A percentile compares a stretch with the other conserved stretches of the same genome.
Evolutionary conservation across 2,113 vertebrate genomes (phyloP).

Genomic region (Dinomys branickii): DNA sequence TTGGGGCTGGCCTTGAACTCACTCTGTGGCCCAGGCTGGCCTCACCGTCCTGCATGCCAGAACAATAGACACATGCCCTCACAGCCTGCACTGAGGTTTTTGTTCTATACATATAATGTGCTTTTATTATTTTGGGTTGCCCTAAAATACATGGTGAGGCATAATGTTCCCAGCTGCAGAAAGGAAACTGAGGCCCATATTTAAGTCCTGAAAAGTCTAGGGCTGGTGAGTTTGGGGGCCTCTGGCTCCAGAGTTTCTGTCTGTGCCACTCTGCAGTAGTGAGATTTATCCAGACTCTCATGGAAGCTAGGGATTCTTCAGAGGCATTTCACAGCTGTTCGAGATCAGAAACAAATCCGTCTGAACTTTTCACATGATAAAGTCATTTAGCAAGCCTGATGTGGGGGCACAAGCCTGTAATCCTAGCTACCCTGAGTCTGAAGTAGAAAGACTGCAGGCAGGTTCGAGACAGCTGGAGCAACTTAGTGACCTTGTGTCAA

Average conservation of each 20-base stretch:
- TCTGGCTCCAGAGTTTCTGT: not conserved
- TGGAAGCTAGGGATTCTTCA: not conserved
- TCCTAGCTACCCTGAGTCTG: not conserved
- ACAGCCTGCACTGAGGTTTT: not conserved
- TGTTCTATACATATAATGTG: not conserved
- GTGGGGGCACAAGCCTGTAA: not conserved
- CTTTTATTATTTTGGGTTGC: not conserved
- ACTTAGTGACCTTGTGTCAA: not conserved
- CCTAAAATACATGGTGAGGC: not conserved
- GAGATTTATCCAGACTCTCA: not conserved
- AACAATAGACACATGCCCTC: not conserved
- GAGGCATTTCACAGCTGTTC: not conserved
- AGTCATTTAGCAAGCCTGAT: not conserved
- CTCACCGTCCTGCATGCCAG: not conserved
- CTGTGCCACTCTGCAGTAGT: not conserved
- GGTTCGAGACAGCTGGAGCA: not conserved
- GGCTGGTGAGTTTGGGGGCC: rapidly evolving
- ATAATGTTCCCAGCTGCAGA: not conserved
- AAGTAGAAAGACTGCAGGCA: not conserved
- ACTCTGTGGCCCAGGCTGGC: not conserved
- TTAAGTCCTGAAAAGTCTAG: not conserved
- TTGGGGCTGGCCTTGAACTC: not conserved
- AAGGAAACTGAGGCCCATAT: not conserved
- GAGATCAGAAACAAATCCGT: not conserved
- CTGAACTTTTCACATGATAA: not conserved